Base-by-base conservation (phyloP, 2,797 vertebrate genomes). In the Leucoraja ocellata region DNA sequence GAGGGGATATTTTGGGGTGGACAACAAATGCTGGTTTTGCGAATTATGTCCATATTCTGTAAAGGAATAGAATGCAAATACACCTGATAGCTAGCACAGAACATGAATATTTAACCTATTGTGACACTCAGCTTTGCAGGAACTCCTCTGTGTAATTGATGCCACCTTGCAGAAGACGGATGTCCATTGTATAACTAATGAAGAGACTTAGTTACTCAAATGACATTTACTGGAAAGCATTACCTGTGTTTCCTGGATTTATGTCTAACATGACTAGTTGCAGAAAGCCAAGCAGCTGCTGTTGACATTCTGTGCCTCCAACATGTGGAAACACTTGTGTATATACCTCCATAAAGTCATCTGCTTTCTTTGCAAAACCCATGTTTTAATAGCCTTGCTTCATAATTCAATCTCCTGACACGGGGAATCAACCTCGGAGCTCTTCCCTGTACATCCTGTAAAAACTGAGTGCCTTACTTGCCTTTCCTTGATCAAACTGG, bases 241-340 rank as follows among this genome's bases (percentile, higher is more conserved):
- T 92, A 76, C 32, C 90, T 92, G 23, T 68, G 65, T 68, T 88
- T 88, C 13, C 84, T 68, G n/a, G n/a, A 88, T 88, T 88, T 88
- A 88, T 63, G 14, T 36, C 84, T 10, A 88, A n/a, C 84, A 88
- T 88, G 84, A 88, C 84, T 88, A 68, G n/a, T 68, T 88, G 84
- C 84, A 88, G 61, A 88, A 16, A 68, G 63, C n/a, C n/a, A 88
- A 88, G n/a, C 84, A 88, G 84, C n/a, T 88, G 84, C 14, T 68
- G 84, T 36, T 88, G 84, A 88, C 6, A 65, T 68, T 88, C 63
- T 88, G 61, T n/a, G 0, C 28, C 84, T 88, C 61, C 16, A 88
- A 88, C 84, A 88, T 88, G 84, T 88, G 84, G 61, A 68, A 88
- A 88, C 84, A 88, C 84, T 88, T 88, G 61, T 0, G 65, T 68